These are phyloP conservation scores for Epicampocera succincta DNA, from an alignment of 2,888 invertebrate species.

Conservation along the genomic window DNA sequence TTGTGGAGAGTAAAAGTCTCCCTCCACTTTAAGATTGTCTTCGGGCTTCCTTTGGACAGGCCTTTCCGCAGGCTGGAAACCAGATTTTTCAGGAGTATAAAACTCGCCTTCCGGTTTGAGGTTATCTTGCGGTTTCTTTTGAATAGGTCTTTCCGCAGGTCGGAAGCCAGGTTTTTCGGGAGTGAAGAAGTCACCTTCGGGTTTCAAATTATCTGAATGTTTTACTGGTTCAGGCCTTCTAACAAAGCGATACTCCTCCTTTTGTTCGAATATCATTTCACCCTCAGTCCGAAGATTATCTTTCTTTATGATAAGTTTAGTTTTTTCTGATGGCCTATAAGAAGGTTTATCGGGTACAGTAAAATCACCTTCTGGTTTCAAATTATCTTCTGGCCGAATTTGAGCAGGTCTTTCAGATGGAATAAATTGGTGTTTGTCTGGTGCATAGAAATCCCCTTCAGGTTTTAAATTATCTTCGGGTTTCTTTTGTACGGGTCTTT, in stretches of 20 bases:
- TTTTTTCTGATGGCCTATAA: slow-evolving; percentile 60
- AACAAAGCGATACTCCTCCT: slow-evolving; percentile 78
- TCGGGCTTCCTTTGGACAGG: slow-evolving; percentile 80
- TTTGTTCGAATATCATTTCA: slow-evolving; percentile 70
- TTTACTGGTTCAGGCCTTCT: slow-evolving; percentile 81
- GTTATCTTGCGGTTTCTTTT: slow-evolving; percentile 84
- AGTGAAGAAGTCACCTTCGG: slow-evolving; percentile 83
- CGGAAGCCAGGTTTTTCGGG: slow-evolving; percentile 80
- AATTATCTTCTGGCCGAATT: slow-evolving; percentile 83
- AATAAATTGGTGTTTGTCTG: slow-evolving; percentile 81
- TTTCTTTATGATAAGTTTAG: slow-evolving; percentile 81
- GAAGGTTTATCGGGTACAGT: slow-evolving; percentile 72
- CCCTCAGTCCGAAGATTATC: slow-evolving; percentile 82
- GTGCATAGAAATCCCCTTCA: slow-evolving; percentile 82
- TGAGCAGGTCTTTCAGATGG: slow-evolving; percentile 81
- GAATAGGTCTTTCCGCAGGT: slow-evolving; percentile 82
- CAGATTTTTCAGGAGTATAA: slow-evolving; percentile 66
- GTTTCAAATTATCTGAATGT: slow-evolving; percentile 84
- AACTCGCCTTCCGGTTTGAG: slow-evolving; percentile 73
- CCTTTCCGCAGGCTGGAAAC: slow-evolving; percentile 69
- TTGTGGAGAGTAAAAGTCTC: slow-evolving; percentile 82
- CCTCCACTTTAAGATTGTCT: slow-evolving; percentile 84
- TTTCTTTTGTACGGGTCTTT: slow-evolving; percentile 80
- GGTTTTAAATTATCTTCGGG: slow-evolving; percentile 83
- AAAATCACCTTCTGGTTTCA: slow-evolving; percentile 75